Evolutionary conservation across 2,888 invertebrate genomes (phyloP).

Genomic region (Xanthorhoe designata): DNA sequence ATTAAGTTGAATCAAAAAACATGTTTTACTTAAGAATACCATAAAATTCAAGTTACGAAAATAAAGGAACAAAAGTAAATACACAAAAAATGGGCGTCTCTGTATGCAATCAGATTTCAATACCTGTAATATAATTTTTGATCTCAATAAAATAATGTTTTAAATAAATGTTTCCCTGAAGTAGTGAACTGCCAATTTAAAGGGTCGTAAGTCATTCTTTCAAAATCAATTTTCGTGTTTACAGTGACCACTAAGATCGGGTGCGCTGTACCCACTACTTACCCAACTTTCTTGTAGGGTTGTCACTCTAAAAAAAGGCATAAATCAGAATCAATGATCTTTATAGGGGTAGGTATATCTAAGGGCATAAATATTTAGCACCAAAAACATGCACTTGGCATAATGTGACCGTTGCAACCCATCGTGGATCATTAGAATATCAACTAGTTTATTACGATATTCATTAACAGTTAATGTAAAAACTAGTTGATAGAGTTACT

Average conservation of each 20-base stretch:
- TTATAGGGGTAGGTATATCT: too few relatives aligned
- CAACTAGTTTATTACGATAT: too few relatives aligned
- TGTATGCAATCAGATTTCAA: conserved; percentile 16
- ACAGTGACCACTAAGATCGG: conserved; percentile 72
- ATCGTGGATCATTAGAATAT: too few relatives aligned
- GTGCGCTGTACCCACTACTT: conserved; percentile 70
- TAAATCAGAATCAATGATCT: too few relatives aligned
- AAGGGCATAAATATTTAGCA: too few relatives aligned
- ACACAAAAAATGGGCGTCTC: conserved; percentile 1
- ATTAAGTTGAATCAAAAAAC: background rate
- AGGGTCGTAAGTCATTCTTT: conserved; percentile 66
- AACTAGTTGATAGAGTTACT: too few relatives aligned
- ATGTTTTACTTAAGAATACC: background rate
- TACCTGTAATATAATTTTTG: background rate
- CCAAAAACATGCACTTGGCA: too few relatives aligned
- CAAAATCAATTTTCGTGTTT: conserved; percentile 84
- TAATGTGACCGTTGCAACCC: too few relatives aligned
- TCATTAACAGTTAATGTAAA: too few relatives aligned
- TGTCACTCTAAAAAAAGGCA: conserved; percentile 35
- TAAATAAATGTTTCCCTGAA: conserved; percentile 74
- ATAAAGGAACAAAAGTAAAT: background rate
- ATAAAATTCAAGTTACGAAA: background rate
- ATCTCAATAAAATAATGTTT: conserved; percentile 42
- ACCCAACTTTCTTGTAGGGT: conserved; percentile 55
- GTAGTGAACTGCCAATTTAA: conserved; percentile 56